Conservation (phyloP, 2,797 vertebrate species). For the Emydoidea blandingii region DNA sequence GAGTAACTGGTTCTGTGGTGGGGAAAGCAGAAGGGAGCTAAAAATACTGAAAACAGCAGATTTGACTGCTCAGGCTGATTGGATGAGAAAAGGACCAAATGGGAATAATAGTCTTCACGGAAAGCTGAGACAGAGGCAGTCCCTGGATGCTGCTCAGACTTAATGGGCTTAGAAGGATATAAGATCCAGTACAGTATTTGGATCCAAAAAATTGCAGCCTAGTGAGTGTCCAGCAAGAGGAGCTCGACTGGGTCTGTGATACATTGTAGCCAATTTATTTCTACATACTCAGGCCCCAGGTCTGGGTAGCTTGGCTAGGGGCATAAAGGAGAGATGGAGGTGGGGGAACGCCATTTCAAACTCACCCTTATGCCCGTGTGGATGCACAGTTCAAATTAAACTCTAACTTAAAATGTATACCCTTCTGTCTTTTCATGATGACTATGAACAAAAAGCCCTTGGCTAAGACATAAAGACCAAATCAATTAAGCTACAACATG, state of each 20-base stretch:
- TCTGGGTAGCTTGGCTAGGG: not conserved
- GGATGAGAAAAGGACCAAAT: not conserved
- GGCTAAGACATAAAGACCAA: not conserved
- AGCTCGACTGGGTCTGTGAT: no score
- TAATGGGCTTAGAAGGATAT: no score
- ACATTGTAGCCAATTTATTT: not conserved
- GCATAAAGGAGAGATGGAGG: not conserved
- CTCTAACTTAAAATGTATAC: rapidly evolving
- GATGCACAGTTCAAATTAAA: not conserved
- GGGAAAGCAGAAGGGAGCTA: not conserved
- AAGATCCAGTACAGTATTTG: no score
- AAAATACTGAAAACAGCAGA: not conserved
- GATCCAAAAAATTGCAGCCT: no score
- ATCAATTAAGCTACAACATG: not conserved
- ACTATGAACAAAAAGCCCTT: not conserved
- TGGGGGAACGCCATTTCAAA: no score
- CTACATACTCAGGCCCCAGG: not conserved
- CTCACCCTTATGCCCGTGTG: no score
- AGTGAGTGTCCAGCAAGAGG: no score
- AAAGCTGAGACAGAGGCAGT: no score
- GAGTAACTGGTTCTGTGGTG: not conserved
- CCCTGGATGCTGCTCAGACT: no score
- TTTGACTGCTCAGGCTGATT: not conserved
- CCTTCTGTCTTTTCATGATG: not conserved
- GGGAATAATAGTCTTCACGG: not conserved